A percentile compares a stretch with the other conserved stretches of the same genome.
phyloP scores from a whole-genome alignment of 2,888 invertebrate genomes.

The Monopis laevigella region DNA sequence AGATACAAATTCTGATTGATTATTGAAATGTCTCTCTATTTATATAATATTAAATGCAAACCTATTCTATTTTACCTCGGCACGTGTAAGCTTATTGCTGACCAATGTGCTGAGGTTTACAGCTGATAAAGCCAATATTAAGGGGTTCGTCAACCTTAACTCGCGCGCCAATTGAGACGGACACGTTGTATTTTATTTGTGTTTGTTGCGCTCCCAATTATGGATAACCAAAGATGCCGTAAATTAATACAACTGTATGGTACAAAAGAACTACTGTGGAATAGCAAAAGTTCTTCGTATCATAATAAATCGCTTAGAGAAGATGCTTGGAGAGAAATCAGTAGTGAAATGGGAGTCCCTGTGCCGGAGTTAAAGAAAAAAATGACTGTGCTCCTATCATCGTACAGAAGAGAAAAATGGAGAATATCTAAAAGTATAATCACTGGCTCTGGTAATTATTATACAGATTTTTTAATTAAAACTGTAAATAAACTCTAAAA shows the following conservation, averaged over 20 bases:
- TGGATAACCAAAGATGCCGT: conserved; percentile 15
- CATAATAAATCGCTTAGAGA: conserved; percentile 18
- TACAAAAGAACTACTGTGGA: conserved; percentile 17
- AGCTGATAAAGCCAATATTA: too few relatives aligned
- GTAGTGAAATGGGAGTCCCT: background rate
- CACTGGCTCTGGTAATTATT: too few relatives aligned
- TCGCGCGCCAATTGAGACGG: conserved; percentile 18
- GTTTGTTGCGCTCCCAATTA: conserved; percentile 14
- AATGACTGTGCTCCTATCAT: conserved; percentile 6
- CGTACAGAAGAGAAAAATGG: conserved; percentile 12
- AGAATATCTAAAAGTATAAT: background rate
- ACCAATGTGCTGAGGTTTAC: too few relatives aligned
- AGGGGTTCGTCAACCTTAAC: conserved; percentile 19
- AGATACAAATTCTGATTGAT: too few relatives aligned
- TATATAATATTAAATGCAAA: too few relatives aligned
- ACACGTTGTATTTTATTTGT: conserved; percentile 14
- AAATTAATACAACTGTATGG: conserved; percentile 18
- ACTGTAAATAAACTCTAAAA: too few relatives aligned
- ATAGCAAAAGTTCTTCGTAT: conserved; percentile 17
- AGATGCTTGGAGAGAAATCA: conserved; percentile 12
- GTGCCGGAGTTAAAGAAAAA: conserved; percentile 13
- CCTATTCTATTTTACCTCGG: too few relatives aligned
- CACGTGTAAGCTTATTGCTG: too few relatives aligned
- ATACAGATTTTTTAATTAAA: too few relatives aligned
- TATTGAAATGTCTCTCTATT: too few relatives aligned